Percentiles rank a stretch among this genome's conserved stretches.
phyloP scores from a whole-genome alignment of 2,113 vertebrate species.

The Neolamprologus brichardi region DNA sequence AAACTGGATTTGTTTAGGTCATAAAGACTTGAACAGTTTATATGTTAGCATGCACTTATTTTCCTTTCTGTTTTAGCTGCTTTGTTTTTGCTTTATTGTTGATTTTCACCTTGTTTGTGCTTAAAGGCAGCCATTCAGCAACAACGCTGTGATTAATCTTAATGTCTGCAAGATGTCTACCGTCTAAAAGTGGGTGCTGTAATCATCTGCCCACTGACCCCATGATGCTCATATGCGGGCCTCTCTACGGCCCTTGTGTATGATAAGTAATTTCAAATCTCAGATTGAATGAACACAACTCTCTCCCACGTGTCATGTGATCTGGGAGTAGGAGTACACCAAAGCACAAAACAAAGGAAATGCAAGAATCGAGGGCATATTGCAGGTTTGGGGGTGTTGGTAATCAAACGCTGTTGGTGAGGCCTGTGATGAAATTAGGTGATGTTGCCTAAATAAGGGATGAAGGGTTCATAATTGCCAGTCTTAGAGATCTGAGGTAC shows the following conservation, averaged over 20 bases:
- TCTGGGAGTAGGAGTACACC: neutral
- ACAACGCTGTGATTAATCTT: conserved; percentile 69
- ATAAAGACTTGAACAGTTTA: neutral
- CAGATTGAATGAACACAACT: conserved; percentile 35
- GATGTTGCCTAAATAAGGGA: conserved; percentile 78
- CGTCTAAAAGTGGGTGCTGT: conserved; percentile 67
- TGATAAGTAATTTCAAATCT: conserved; percentile 38
- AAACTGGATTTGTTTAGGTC: neutral
- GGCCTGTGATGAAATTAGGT: conserved; percentile 73
- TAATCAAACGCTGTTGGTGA: conserved; percentile 68
- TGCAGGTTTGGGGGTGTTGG: conserved; percentile 19
- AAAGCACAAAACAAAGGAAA: conserved; percentile 22
- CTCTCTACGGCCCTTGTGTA: conserved; percentile 19
- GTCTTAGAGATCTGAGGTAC: conserved; percentile 90
- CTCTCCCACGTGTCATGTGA: neutral
- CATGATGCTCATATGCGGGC: conserved; percentile 47
- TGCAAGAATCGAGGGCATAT: neutral
- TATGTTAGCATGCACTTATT: neutral
- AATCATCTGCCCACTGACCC: conserved; percentile 79
- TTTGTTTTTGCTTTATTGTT: neutral
- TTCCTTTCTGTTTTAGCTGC: neutral
- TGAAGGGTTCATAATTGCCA: conserved; percentile 86
- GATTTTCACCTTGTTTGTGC: neutral
- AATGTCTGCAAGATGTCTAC: conserved; percentile 55
- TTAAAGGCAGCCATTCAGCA: neutral